Evolutionary conservation across 2,113 vertebrate genomes (phyloP), one percentile per base, ranked within the genome.

Genomic region (Cichladusa arquata): DNA sequence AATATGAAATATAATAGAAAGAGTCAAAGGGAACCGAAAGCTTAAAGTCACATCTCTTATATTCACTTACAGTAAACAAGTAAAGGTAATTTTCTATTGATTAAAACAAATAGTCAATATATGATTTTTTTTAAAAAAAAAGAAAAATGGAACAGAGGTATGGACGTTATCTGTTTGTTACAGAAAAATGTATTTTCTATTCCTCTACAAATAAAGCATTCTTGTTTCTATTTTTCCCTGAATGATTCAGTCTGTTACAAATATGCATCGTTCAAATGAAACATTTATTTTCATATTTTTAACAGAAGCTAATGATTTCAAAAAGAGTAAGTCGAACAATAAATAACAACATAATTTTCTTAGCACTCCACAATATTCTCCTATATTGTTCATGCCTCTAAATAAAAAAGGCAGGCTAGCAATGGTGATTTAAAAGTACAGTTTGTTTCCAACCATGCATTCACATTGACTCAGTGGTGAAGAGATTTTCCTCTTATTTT

Each of bases 61-160:
- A 31, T 29, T 88, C 8, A 53, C 5, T 33, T 44, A 48, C 5
- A 6, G 8, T 8, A 64, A 60, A 61, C 2, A 54, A 48, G 8
- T 34, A 53, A 61, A 85, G 14, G 14, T 28, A 2, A 28, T 62
- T 76, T 80, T 48, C 2, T 10, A 8, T 33, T 77, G 7, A 45
- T 15, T 87, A 29, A 70, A 64, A 67, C 11, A 48, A 56, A 72
- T 9, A 34, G 1, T 20, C 2, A 20, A 6, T 19, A 25, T 42
- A 29, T 18, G 18, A n/a, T 40, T n/a, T n/a, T n/a, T n/a, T n/a
- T 28, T 24, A 1, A 2, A 45, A 51, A 28, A 26, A 51, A 14
- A 3, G 14, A 1, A 33, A 31, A 64, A 26, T 18, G 12, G 22
- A 31, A 16, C 4, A 74, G 26, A 8, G 4, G 0, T 13, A 64